Percentiles rank a stretch among this genome's conserved stretches.
phyloP scores from a whole-genome alignment of 2,797 vertebrate species.

The Channa striata region DNA sequence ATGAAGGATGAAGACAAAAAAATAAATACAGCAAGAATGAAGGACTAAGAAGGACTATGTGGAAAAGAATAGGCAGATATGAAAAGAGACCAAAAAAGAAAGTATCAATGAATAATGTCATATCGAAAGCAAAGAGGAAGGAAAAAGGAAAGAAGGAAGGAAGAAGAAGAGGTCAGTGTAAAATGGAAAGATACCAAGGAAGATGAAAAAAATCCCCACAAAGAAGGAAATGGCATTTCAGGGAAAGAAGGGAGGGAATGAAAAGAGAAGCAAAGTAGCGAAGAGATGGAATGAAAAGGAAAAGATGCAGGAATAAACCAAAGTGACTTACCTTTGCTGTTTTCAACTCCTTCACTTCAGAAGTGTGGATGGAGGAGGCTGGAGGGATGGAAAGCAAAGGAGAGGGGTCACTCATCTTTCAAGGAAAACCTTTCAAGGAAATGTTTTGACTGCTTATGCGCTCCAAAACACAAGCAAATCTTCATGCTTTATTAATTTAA shows the following conservation, averaged over 20 bases:
- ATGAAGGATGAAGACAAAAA: neutral
- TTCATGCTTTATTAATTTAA: neutral
- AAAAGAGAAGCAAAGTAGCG: neutral
- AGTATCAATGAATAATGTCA: neutral
- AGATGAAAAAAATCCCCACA: neutral
- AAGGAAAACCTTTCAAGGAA: neutral
- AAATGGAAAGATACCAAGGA: neutral
- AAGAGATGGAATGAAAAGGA: neutral
- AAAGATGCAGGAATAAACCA: neutral
- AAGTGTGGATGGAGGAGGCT: slow-evolving; percentile 35
- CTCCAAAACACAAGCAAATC: neutral
- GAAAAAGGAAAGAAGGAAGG: neutral
- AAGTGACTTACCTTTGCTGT: slow-evolving; percentile 60
- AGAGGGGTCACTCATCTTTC: slow-evolving; percentile 27
- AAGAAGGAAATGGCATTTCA: no score
- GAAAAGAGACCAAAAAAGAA: neutral
- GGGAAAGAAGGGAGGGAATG: neutral
- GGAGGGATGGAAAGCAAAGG: slow-evolving; percentile 11
- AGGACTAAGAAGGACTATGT: neutral
- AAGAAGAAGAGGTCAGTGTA: neutral
- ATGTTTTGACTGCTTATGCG: neutral
- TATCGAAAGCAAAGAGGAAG: neutral
- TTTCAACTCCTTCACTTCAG: slow-evolving; percentile 42
- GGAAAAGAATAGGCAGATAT: neutral
- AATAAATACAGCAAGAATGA: neutral